Evolutionary conservation across 2,888 invertebrate genomes (phyloP), one percentile per base, ranked within the genome.

Genomic region (Amblyjoppa fuscipennis): DNA sequence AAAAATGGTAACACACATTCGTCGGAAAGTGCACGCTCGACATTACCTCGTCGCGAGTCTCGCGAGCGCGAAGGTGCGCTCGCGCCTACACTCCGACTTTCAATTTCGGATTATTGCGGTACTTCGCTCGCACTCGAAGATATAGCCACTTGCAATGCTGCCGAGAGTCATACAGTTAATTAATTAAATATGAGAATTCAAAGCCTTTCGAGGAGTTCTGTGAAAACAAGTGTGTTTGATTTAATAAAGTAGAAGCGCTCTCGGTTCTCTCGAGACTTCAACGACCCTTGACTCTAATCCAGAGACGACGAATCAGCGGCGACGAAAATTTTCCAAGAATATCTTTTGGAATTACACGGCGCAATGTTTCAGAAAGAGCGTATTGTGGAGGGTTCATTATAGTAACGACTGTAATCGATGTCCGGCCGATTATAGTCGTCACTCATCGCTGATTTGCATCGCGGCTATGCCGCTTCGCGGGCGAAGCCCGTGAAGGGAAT

Each of bases 121-220:
- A 41, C 79, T 71, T 34, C 25, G 51, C 28, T 49, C 38, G 5
- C 70, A 31, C 20, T 70, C 9, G 59, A 59, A 59, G 49, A 70
- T 34, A 59, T 49, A 59, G 16, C 31, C 13, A 25, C 28, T 20
- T 53, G 38, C 41, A 66, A 13, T 20, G 16, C 16, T 7, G 34
- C 13, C 31, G n/a, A 70, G 61, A 41, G 59, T 38, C 20, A 53
- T 28, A 53, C 41, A 7, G 38, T 61, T 80, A 73, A 80, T 79
- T 71, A 71, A 79, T 80, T 80, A 16, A 66, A 71, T 53, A 16
- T 13, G 11, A 71, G 34, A 64, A 80, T 73, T 25, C 45, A 66
- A 66, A 34, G 49, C 9, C 45, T 74, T 73, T 61, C 64, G 5
- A 6, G 28, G 31, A 6, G 51, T 41, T 28, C 66, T 16, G 25